phyloP scores from a whole-genome alignment of 2,113 vertebrate genomes.

The Xenopus laevis region DNA sequence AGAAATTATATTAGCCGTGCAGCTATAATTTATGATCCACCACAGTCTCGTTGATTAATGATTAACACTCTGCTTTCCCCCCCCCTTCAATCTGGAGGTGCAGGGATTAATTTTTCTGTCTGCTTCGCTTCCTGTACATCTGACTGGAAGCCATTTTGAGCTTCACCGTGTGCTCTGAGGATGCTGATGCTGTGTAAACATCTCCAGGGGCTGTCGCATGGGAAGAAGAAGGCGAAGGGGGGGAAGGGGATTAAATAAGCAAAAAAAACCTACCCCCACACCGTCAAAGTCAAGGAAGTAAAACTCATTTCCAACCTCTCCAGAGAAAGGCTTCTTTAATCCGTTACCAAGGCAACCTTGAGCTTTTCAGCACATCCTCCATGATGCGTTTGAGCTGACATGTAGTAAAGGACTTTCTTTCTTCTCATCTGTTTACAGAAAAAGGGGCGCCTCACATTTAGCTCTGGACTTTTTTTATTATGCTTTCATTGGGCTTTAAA shows the following conservation, averaged over 20 bases:
- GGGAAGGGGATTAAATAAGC: conserved; percentile 15
- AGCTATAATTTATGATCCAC: neutral
- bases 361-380: conserved; percentile 30
- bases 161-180: conserved; percentile 22
- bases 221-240: neutral
- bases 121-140: conserved; percentile 20
- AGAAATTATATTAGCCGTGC: neutral
- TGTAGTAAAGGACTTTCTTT: conserved; percentile 24
- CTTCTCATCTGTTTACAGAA: conserved; percentile 30
- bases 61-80: neutral
- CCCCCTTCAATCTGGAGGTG: neutral
- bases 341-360: conserved; percentile 30
- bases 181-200: conserved; percentile 32
- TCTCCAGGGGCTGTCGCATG: conserved; percentile 27
- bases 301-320: conserved; percentile 42
- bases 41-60: neutral
- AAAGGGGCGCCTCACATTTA: conserved; percentile 6
- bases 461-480: conserved; percentile 10
- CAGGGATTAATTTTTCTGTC: neutral
- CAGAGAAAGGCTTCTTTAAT: conserved; percentile 43
- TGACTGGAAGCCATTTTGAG: conserved; percentile 23
- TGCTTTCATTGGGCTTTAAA: neutral
- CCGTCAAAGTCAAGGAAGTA: conserved; percentile 40
- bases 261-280: conserved; percentile 27
- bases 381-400: conserved; percentile 37